Conservation (phyloP, 2,797 vertebrate species). For the Falco cherrug region DNA sequence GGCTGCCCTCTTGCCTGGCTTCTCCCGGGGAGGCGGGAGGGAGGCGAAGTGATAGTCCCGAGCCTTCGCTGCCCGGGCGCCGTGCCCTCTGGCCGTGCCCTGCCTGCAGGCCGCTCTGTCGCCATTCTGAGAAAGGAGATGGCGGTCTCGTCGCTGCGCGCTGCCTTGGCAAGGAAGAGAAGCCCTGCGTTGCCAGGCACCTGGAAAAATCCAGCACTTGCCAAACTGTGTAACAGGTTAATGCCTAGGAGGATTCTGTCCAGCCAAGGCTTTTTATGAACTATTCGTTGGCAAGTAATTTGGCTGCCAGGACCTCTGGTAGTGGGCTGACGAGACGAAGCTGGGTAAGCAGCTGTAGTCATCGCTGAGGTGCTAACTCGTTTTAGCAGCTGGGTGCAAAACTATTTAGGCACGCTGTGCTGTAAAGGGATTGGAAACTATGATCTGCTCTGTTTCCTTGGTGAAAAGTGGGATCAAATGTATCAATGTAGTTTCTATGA, state of each 20-base stretch:
- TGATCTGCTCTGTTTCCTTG: accelerated
- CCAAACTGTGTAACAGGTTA: accelerated
- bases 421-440: accelerated
- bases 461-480: not conserved
- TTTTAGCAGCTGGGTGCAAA: not conserved
- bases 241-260: accelerated
- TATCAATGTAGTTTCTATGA: not conserved
- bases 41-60: no score
- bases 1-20: no score
- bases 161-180: not conserved
- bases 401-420: not conserved
- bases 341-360: accelerated
- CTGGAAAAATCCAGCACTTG: not conserved
- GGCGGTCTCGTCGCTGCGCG: accelerated
- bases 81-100: not conserved
- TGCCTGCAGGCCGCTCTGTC: not conserved
- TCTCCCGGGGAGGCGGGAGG: no score
- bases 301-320: not conserved
- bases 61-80: no score
- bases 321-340: not conserved
- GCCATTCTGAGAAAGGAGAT: not conserved
- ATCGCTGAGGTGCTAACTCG: accelerated
- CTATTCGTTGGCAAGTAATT: not conserved
- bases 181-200: accelerated
- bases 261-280: accelerated